Percentiles rank a stretch among this genome's conserved stretches.
These are phyloP conservation scores for Diarsia dahlii DNA, from an alignment of 2,888 invertebrate genomes.

Conservation along the genomic window DNA sequence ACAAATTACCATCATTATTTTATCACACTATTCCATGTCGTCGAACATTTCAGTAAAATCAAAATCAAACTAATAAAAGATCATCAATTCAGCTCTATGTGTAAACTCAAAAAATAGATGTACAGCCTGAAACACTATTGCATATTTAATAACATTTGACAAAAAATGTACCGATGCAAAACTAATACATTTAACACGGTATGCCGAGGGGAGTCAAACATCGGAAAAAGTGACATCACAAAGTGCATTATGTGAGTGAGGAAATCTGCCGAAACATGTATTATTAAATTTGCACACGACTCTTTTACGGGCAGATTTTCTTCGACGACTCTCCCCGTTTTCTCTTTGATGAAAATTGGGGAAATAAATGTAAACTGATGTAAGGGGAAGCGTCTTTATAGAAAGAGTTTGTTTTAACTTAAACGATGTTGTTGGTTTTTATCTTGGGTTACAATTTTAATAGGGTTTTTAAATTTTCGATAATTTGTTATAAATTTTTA, in stretches of 20 bases:
- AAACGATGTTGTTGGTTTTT: conserved; percentile 3
- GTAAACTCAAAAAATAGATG: background rate
- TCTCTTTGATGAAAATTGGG: conserved; percentile 62
- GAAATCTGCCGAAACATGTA: conserved; percentile 69
- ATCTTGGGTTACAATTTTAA: background rate
- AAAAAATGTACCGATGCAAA: conserved; percentile 74
- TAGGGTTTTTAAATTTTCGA: background rate
- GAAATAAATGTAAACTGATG: conserved; percentile 58
- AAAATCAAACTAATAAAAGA: too few relatives aligned
- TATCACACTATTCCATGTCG: background rate
- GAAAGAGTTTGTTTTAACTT: conserved; percentile 41
- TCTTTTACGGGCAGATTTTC: conserved; percentile 57
- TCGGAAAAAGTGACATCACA: conserved; percentile 63
- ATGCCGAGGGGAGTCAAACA: conserved; percentile 65
- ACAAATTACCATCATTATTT: background rate
- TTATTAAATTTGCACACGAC: conserved; percentile 67
- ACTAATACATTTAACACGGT: conserved; percentile 81
- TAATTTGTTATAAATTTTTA: background rate
- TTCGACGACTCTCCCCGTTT: conserved; percentile 53
- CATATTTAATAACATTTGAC: conserved; percentile 49
- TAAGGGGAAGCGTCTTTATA: conserved; percentile 34
- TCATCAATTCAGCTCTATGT: background rate
- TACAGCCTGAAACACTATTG: background rate
- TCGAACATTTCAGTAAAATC: background rate
- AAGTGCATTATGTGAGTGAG: conserved; percentile 67